Evolutionary conservation across 2,113 vertebrate genomes (phyloP).

Genomic region (Lagopus leucura): DNA sequence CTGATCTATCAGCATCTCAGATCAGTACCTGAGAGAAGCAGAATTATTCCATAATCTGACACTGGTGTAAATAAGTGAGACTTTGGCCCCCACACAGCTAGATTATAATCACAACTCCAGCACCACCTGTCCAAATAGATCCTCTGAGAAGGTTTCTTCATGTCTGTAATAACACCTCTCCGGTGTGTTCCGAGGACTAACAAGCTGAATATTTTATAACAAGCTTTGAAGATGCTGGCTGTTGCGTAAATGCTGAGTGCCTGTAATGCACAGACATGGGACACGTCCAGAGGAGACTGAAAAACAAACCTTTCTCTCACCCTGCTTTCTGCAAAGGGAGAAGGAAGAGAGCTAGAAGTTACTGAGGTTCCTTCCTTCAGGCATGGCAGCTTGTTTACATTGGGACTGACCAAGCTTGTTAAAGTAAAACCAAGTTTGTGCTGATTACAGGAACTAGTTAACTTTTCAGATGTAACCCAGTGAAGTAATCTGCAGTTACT

Average conservation of each 20-base stretch:
- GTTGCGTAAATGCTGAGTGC: not conserved
- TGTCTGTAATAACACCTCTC: conserved; percentile 36
- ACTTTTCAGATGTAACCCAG: not conserved
- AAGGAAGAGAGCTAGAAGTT: not conserved
- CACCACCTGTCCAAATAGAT: conserved; percentile 25
- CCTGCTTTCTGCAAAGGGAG: not conserved
- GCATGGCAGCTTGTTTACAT: not conserved
- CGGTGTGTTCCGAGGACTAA: not conserved
- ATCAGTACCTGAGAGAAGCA: conserved; percentile 10
- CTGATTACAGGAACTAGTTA: not conserved
- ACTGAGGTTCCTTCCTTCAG: not conserved
- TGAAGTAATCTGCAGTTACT: not conserved
- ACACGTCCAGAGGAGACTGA: not conserved
- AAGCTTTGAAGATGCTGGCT: not conserved
- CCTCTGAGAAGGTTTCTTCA: conserved; percentile 27
- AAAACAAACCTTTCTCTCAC: not conserved
- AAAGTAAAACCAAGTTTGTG: not conserved
- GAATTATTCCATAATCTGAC: conserved; percentile 20
- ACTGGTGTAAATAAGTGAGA: conserved; percentile 23
- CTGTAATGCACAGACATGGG: not conserved
- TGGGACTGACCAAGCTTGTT: not conserved
- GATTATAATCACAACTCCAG: conserved; percentile 4
- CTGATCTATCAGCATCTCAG: not conserved
- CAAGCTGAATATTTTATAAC: conserved; percentile 7
- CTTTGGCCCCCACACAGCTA: conserved; percentile 7